Conservation (phyloP, 2,888 invertebrate genomes). For the Quadriops clusia region DNA sequence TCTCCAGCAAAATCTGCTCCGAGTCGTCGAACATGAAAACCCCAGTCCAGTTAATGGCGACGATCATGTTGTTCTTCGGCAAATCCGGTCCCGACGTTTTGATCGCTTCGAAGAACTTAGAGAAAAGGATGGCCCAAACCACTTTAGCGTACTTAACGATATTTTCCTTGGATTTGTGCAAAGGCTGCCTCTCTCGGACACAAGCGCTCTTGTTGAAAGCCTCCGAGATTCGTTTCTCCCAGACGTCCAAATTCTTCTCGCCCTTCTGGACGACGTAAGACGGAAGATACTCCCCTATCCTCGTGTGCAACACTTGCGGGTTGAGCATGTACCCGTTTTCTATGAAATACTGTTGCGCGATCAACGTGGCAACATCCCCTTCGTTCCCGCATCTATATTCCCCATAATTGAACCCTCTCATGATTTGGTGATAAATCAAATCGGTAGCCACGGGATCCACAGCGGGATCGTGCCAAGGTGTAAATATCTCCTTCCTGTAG, state of each 20-base stretch:
- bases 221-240: constrained; percentile 60
- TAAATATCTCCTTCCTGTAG: constrained; percentile 80
- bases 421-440: constrained; percentile 80
- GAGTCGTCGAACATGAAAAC: constrained; percentile 85
- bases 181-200: constrained; percentile 52
- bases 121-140: constrained; percentile 91
- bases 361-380: constrained; percentile 76
- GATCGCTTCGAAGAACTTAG: constrained; percentile 86
- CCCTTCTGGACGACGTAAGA: constrained; percentile 49
- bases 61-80: constrained; percentile 63
- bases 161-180: constrained; percentile 71
- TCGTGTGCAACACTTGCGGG: constrained; percentile 53
- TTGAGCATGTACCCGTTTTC: constrained; percentile 62
- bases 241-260: constrained; percentile 42
- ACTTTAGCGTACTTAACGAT: constrained; percentile 83
- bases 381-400: constrained; percentile 81
- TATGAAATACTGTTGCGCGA: constrained; percentile 83
- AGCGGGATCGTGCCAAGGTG: constrained; percentile 83
- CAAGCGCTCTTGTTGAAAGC: constrained; percentile 63
- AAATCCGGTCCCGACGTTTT: constrained; percentile 55
- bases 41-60: constrained; percentile 91
- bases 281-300: constrained; percentile 71
- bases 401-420: constrained; percentile 79
- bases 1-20: constrained; percentile 80
- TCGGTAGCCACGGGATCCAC: constrained; percentile 74